Evolutionary conservation across 2,888 invertebrate genomes (phyloP).

Genomic region (Sericinus montela): DNA sequence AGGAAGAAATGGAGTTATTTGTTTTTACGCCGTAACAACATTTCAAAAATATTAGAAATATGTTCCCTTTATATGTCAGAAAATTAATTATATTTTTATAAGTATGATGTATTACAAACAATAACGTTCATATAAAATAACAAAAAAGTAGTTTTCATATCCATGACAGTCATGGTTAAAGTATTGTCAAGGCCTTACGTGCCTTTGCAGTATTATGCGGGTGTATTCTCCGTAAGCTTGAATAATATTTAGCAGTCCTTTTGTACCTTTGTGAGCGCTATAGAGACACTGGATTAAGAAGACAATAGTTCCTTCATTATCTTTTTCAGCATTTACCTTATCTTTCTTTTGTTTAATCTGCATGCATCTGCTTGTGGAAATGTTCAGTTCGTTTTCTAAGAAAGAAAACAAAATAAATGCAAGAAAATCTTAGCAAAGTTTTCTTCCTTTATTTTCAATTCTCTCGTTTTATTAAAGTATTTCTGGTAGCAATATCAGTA

Average conservation of each 20-base stretch:
- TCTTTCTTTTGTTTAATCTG: constrained; percentile 14
- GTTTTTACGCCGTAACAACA: too few relatives aligned
- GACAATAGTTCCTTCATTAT: constrained; percentile 19
- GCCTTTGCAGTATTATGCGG: constrained; percentile 16
- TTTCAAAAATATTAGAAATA: too few relatives aligned
- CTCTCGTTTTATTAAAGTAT: too few relatives aligned
- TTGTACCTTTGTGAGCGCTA: constrained; percentile 20
- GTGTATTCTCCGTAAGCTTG: constrained; percentile 24
- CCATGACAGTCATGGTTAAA: constrained; percentile 6
- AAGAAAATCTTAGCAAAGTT: too few relatives aligned
- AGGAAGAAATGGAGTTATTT: too few relatives aligned
- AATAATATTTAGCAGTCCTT: constrained; percentile 24
- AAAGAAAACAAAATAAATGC: not conserved
- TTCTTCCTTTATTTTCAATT: too few relatives aligned
- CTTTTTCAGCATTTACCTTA: constrained; percentile 17
- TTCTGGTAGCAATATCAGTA: too few relatives aligned
- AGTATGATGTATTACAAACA: too few relatives aligned
- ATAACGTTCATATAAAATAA: too few relatives aligned
- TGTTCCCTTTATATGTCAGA: too few relatives aligned
- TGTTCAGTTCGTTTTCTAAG: not conserved
- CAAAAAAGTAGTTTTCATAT: constrained; percentile 2
- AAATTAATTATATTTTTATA: too few relatives aligned
- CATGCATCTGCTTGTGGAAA: not conserved
- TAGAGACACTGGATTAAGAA: constrained; percentile 15
- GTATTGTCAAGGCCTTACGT: constrained; percentile 10